These are phyloP conservation scores for Ceyx melanurus DNA, from an alignment of 2,113 vertebrate genomes.

Conservation along the genomic window DNA sequence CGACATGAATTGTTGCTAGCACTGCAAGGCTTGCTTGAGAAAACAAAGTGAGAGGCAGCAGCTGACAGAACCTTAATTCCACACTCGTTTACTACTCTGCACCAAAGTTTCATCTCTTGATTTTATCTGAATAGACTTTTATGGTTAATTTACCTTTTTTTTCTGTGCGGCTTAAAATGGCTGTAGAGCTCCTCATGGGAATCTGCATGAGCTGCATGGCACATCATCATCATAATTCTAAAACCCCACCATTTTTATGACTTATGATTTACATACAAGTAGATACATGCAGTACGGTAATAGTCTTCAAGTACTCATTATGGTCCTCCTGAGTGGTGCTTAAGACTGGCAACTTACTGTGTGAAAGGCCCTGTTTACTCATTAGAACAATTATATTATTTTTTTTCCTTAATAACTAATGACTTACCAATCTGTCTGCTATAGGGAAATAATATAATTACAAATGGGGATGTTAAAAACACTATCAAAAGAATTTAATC, in stretches of 20 bases:
- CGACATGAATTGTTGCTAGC: fast-evolving
- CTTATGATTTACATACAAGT: not conserved
- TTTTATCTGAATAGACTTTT: not conserved
- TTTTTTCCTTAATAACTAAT: not conserved
- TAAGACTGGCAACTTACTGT: not conserved
- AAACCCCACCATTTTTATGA: not conserved
- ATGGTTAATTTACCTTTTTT: not conserved
- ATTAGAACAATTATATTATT: not conserved
- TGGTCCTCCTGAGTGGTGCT: not conserved
- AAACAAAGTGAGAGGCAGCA: not conserved
- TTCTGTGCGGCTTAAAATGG: not conserved
- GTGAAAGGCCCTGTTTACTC: not conserved
- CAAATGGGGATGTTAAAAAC: slow-evolving; percentile 23
- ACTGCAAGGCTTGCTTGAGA: not conserved
- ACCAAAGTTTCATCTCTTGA: not conserved
- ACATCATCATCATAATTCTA: not conserved
- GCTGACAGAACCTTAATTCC: not conserved
- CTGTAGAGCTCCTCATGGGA: not conserved
- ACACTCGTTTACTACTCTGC: not conserved
- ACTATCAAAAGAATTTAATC: slow-evolving; percentile 8
- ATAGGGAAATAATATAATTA: not conserved
- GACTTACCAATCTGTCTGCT: not conserved
- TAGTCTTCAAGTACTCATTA: not conserved
- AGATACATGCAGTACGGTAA: not conserved
- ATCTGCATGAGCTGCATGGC: not conserved